Conservation (phyloP, 1,140 invertebrate genomes). For the Popillia japonica region DNA sequence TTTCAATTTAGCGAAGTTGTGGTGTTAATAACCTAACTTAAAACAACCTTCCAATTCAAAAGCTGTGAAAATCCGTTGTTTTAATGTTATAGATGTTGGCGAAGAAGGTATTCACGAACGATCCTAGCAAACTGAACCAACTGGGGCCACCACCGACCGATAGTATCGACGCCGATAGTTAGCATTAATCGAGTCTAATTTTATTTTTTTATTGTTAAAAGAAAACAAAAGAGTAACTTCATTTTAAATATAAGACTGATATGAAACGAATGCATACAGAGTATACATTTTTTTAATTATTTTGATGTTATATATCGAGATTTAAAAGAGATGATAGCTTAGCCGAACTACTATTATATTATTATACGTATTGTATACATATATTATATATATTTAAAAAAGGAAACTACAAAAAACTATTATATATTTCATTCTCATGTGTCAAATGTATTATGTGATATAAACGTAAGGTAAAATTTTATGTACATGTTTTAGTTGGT, state of each 20-base stretch:
- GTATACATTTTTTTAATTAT: conserved; percentile 43
- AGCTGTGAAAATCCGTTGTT: too few relatives aligned
- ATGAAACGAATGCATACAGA: conserved; percentile 40
- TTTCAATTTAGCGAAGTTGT: too few relatives aligned
- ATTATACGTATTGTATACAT: too few relatives aligned
- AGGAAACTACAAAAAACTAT: neutral
- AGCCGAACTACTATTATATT: conserved; percentile 33
- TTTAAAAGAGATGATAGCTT: conserved; percentile 27
- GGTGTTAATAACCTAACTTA: too few relatives aligned
- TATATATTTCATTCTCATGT: conserved; percentile 47
- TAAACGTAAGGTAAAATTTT: conserved; percentile 37
- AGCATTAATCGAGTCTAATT: conserved; percentile 43
- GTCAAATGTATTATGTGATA: conserved; percentile 53
- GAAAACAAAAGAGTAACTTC: conserved; percentile 1
- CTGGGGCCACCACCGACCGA: conserved; percentile 60
- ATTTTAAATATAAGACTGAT: conserved; percentile 33
- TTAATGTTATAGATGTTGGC: conserved; percentile 72
- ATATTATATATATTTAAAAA: conserved; percentile 41
- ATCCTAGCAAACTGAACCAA: conserved; percentile 76
- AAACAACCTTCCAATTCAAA: too few relatives aligned
- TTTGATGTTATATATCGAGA: conserved; percentile 42
- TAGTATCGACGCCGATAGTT: conserved; percentile 45
- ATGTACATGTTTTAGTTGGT: conserved; percentile 38
- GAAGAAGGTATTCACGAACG: conserved; percentile 83
- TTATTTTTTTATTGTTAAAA: too few relatives aligned